These are phyloP conservation scores for Ooceraea biroi DNA, from an alignment of 1,140 invertebrate species.

Conservation along the genomic window DNA sequence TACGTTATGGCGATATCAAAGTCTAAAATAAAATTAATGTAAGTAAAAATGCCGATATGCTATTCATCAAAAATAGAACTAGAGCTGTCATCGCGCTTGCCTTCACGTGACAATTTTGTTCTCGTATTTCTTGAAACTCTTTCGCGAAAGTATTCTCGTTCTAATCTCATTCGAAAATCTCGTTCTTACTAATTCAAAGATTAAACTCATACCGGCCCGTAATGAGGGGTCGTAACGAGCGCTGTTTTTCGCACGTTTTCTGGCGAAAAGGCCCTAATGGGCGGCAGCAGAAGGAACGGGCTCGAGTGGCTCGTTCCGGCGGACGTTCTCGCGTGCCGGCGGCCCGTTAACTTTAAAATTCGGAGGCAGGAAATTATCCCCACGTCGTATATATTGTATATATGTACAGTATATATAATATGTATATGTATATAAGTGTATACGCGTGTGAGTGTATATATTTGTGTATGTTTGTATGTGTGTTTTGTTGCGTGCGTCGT, in stretches of 20 bases:
- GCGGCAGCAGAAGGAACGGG: not conserved
- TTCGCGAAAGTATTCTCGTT: too few species aligned
- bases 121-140: too few species aligned
- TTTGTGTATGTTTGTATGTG: slow-evolving; percentile 1
- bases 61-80: too few species aligned
- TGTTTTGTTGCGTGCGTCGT: not conserved
- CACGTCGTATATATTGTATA: not conserved
- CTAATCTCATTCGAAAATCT: too few species aligned
- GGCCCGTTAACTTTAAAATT: slow-evolving; percentile 46
- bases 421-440: not conserved
- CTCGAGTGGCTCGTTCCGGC: slow-evolving; percentile 32
- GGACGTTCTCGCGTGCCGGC: slow-evolving; percentile 34
- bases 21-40: too few species aligned
- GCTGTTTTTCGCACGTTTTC: slow-evolving; percentile 6
- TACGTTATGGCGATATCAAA: too few species aligned
- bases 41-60: too few species aligned
- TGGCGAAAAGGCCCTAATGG: not conserved
- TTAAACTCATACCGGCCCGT: too few species aligned
- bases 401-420: not conserved
- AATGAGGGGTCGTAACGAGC: not conserved
- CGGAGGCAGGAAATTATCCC: slow-evolving; percentile 63
- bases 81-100: too few species aligned
- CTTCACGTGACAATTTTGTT: too few species aligned
- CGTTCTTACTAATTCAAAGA: too few species aligned
- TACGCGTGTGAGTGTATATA: not conserved